Base-by-base conservation (phyloP, 2,113 vertebrate species). In the Prolemur simus region DNA sequence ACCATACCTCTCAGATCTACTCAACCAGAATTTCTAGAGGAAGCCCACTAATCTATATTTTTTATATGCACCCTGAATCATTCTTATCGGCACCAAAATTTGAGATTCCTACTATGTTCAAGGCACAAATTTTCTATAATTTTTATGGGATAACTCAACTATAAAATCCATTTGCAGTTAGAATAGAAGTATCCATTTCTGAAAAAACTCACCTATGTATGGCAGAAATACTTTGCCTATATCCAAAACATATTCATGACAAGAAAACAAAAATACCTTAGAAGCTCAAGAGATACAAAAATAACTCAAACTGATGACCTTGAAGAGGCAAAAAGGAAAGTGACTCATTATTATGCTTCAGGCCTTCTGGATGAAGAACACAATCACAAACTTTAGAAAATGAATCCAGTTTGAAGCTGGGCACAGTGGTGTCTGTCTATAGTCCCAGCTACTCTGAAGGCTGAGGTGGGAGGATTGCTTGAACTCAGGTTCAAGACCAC, bases 321-420 rank as follows among this genome's bases (percentile, higher is more conserved):
- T n/a, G 58, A 96, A 91, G n/a, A 60, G 42, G 12, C 77, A 60
- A 89, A 77, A 77, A 49, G 39, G 29, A 93, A 77, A 69, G 23
- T 77, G 60, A 93, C 52, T 92, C 68, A 95, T 63, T 83, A 42
- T 89, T 60, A 89, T 77, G 60, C 47, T 83, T 82, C 11, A 83
- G 49, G 52, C 8, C 90, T 89, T 89, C 42, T 69, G 69, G 42
- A 78, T 71, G 89, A 69, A 84, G 42, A 60, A 78, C 52, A 29
- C 69, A 89, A 84, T 83, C 27, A 89, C 77, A 77, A 68, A 69
- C 49, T 84, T 89, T 45, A 60, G 56, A 83, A 83, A 63, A 63
- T 83, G 25, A 32, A 23, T 78, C 73, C 23, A 2, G 39, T 42
- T 73, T 27, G 23, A 45, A 45, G 39, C 6, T 73, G 39, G 23